A percentile compares a stretch with the other conserved stretches of the same genome.
phyloP scores from a whole-genome alignment of 2,113 vertebrate species.

The Daphoenositta chrysoptera region DNA sequence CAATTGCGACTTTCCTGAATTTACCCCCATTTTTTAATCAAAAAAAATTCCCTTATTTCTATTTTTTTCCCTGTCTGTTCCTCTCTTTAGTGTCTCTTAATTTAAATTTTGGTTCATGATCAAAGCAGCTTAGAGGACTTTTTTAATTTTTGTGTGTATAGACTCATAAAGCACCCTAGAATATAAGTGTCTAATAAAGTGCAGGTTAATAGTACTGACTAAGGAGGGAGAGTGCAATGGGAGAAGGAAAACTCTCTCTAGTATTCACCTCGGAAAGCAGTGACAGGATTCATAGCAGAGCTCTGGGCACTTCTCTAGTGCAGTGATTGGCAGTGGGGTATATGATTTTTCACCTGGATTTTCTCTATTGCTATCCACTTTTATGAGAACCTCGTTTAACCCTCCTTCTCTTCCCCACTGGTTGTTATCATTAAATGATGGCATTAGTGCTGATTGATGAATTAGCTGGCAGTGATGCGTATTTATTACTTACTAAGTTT shows the following conservation, averaged over 20 bases:
- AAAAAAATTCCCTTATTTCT: neutral
- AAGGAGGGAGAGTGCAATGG: neutral
- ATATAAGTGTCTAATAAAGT: neutral
- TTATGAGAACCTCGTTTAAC: neutral
- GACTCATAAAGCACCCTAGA: neutral
- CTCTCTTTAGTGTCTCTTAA: neutral
- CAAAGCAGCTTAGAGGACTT: neutral
- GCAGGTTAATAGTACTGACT: neutral
- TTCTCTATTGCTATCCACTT: neutral
- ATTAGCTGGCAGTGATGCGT: neutral
- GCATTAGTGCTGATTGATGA: rapidly evolving
- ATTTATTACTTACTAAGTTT: neutral
- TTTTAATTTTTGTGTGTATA: neutral
- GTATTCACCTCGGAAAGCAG: neutral
- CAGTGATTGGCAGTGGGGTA: neutral
- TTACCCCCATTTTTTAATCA: neutral
- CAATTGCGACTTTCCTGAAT: neutral
- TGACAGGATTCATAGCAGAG: neutral
- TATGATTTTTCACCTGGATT: neutral
- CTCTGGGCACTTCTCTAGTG: neutral
- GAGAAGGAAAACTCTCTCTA: neutral
- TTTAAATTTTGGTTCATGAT: neutral
- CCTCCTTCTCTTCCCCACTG: neutral
- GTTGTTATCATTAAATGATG: neutral
- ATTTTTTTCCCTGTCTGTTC: neutral